Percentiles rank a stretch among this genome's conserved stretches.
Evolutionary conservation across 2,888 invertebrate genomes (phyloP).

Genomic region (Polia nebulosa): DNA sequence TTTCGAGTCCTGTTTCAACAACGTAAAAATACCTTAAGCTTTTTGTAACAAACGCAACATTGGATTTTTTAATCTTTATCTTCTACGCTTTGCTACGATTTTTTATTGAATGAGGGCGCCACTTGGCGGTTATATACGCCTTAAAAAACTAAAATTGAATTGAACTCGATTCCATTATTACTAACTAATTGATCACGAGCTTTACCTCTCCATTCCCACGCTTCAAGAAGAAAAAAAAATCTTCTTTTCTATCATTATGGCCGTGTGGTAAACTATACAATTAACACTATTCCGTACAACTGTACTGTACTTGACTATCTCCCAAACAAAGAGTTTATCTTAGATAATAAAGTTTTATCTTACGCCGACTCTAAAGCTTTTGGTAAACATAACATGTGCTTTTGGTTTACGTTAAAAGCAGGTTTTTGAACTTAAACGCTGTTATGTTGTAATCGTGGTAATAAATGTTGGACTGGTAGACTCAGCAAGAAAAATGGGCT

Average conservation of each 20-base stretch:
- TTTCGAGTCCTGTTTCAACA: too few relatives aligned
- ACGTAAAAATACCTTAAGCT: too few relatives aligned
- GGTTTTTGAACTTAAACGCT: conserved; percentile 7
- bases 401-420: conserved; percentile 4
- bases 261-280: conserved; percentile 3
- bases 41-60: too few relatives aligned
- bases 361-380: conserved; percentile 12
- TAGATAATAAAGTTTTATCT: conserved; percentile 13
- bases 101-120: too few relatives aligned
- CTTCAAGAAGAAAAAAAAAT: not conserved
- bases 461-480: not conserved
- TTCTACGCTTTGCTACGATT: too few relatives aligned
- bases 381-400: conserved; percentile 16
- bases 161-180: too few relatives aligned
- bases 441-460: not conserved
- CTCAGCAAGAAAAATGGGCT: too few relatives aligned
- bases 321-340: conserved; percentile 41
- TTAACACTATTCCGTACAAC: conserved; percentile 35
- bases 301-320: conserved; percentile 39
- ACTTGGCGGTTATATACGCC: too few relatives aligned
- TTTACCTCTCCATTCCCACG: conserved; percentile 16
- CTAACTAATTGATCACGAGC: conserved; percentile 3
- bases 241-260: not conserved
- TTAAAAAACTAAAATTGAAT: too few relatives aligned
- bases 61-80: too few relatives aligned